Evolutionary conservation across 2,113 vertebrate species (phyloP).

Genomic region (Canis aureus): DNA sequence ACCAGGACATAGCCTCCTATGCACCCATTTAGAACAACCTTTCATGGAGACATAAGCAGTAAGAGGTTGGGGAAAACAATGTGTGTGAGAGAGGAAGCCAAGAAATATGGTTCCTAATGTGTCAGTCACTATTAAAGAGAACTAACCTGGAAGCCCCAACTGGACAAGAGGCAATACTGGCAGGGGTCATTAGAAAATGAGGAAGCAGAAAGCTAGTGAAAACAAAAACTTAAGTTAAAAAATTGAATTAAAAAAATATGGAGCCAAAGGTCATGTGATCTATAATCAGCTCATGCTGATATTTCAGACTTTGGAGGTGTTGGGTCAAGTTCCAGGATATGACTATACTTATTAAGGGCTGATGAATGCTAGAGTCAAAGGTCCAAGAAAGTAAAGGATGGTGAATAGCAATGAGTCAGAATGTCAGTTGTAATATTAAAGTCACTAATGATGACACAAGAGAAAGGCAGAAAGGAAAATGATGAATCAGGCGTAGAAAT

Average conservation of each 20-base stretch:
- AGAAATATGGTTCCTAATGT: neutral
- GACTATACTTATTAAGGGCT: neutral
- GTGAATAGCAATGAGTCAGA: neutral
- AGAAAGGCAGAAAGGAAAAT: neutral
- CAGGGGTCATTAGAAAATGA: neutral
- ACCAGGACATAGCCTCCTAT: neutral
- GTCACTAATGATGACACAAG: slow-evolving; percentile 8
- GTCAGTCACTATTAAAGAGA: neutral
- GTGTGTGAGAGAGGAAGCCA: neutral
- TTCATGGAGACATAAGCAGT: neutral
- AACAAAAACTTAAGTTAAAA: neutral
- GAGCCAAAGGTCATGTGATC: neutral
- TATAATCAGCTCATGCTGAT: neutral
- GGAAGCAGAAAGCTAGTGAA: neutral
- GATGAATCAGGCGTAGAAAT: neutral
- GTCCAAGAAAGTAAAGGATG: neutral
- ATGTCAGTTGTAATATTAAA: neutral
- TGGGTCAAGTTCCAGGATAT: slow-evolving; percentile 38
- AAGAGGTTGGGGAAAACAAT: neutral
- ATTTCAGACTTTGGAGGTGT: neutral
- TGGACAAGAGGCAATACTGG: neutral
- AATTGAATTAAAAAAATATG: neutral
- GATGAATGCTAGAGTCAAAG: neutral
- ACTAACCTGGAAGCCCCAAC: neutral
- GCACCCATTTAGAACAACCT: neutral